Base-by-base conservation (phyloP, 2,888 invertebrate species). In the Acheta domesticus region DNA sequence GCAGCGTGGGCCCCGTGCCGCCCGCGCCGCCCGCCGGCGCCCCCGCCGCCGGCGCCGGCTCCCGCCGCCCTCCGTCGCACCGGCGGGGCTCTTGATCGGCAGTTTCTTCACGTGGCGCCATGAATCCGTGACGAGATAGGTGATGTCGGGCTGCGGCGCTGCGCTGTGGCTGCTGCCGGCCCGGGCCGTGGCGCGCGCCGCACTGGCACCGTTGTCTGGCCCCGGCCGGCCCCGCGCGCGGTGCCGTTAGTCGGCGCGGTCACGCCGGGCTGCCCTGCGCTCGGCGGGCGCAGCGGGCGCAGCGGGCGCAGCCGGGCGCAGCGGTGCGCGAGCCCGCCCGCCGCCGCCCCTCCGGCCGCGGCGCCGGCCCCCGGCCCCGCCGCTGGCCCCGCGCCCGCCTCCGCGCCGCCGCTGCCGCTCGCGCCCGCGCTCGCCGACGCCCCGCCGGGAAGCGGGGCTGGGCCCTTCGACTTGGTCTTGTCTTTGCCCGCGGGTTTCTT, bases 91-190 rank as follows among this genome's bases (percentile, higher is more conserved):
- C 82, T 78, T 78, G 48, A 81, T 81, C 21, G 82, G 77, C 77
- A 84, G 84, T 50, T 85, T 84, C 80, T 86, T 86, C 20, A 85
- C 87, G 73, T 85, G 84, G 50, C 86, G 85, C 87, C 87, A 87
- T 36, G 87, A 87, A 80, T 87, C 87, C 75, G 87, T 87, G 79
- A 87, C 86, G 81, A 87, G 83, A 77, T 81, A 81, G 16, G 81
- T 81, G 20, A 77, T 79, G 74, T 62, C 62, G 76, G 48, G 48
- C 19, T 36, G n/a, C 19, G n/a, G 14, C 2, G 75, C 75, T 4
- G 23, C 75, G 23, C 14, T 19, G 14, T 14, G 16, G 14, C 16
- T n/a, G 62, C 62, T 14, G 14, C n/a, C 62, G n/a, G 62, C 62
- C n/a, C 62, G 62, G 16, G 62, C 14, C 16, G 16, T n/a, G 16